A percentile compares a stretch with the other conserved stretches of the same genome.
These are phyloP conservation scores for Orbicella faveolata DNA, from an alignment of 64 coral and sea anemone species.

Conservation along the genomic window DNA sequence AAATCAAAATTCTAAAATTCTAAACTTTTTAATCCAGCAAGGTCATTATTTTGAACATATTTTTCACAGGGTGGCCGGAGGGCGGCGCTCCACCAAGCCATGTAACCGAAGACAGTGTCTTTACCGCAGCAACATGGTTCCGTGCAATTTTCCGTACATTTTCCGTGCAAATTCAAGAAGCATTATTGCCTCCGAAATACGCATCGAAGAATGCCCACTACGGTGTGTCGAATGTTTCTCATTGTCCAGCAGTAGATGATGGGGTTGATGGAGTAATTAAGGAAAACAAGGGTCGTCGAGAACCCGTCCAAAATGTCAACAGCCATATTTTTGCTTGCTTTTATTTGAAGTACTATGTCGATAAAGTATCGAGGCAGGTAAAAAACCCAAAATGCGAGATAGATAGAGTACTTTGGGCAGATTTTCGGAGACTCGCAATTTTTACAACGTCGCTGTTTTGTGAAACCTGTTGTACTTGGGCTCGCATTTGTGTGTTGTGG, in stretches of 20 bases:
- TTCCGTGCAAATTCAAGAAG: no score
- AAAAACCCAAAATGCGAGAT: not conserved
- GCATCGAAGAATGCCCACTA: not conserved
- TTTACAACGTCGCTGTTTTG: not conserved
- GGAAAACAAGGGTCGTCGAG: not conserved
- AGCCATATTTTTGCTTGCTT: not conserved
- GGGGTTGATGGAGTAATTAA: not conserved
- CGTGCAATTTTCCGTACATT: no score
- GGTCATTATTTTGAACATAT: no score
- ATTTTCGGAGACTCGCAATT: not conserved
- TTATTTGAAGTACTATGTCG: no score
- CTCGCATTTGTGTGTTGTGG: not conserved
- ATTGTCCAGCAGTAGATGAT: conserved; percentile 20
- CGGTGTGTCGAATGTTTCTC: not conserved
- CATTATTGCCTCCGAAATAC: not conserved
- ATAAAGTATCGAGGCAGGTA: not conserved
- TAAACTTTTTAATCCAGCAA: no score
- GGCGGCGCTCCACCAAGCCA: no score
- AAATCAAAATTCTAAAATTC: no score
- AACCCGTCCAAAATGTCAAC: not conserved
- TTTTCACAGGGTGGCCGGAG: no score
- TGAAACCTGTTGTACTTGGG: not conserved
- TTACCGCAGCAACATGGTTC: no score
- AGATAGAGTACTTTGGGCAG: not conserved
- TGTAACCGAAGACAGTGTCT: no score